Evolutionary conservation across 1,140 invertebrate genomes (phyloP).

Genomic region (Hyles euphorbiae): DNA sequence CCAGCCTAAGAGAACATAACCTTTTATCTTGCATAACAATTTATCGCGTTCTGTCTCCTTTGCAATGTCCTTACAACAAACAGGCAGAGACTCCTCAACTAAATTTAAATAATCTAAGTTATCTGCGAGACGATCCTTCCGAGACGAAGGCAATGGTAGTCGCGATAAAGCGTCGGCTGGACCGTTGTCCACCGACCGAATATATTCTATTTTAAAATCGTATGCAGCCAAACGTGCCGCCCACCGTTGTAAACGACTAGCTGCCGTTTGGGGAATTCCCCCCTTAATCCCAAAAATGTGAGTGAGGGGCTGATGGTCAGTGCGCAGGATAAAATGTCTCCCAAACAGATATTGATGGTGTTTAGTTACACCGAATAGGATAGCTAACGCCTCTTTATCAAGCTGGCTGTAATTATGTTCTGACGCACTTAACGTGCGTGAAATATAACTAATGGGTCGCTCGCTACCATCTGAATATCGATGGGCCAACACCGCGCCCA

Average conservation of each 20-base stretch:
- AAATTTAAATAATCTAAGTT: not conserved
- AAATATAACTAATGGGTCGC: not conserved
- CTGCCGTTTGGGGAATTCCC: not conserved
- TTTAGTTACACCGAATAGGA: not conserved
- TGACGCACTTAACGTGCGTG: not conserved
- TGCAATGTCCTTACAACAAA: not conserved
- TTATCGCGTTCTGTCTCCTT: not conserved
- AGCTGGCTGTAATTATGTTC: not conserved
- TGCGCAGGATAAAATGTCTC: not conserved
- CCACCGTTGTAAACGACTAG: not conserved
- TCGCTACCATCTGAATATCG: not conserved
- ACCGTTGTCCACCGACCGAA: not conserved
- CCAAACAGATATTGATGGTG: not conserved
- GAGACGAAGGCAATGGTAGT: not conserved
- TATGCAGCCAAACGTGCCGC: not conserved
- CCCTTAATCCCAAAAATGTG: not conserved
- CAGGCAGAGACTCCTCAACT: not conserved
- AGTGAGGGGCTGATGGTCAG: not conserved
- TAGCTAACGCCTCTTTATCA: not conserved
- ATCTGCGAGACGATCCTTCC: not conserved
- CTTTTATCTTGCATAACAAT: not conserved
- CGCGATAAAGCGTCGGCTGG: conserved; percentile 1
- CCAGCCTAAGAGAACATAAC: not conserved
- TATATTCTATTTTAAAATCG: not conserved
- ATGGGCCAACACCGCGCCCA: not conserved